Base-by-base conservation (phyloP, 2,113 vertebrate genomes). In the Odocoileus virginianus region DNA sequence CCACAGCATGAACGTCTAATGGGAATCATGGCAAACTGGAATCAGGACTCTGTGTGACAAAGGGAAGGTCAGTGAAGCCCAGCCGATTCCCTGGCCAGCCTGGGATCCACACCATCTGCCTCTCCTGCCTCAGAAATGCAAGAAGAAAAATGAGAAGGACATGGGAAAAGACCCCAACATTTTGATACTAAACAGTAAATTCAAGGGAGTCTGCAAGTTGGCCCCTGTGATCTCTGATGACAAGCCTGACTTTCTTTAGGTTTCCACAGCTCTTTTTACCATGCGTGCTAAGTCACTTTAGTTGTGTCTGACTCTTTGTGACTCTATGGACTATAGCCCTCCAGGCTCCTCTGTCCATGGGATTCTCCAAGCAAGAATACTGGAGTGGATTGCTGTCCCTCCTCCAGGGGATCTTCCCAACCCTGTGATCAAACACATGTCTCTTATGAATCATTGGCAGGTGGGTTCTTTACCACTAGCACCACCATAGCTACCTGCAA, bases 21-120 rank as follows among this genome's bases (percentile, higher is more conserved):
- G 54, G 89, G 87, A 96, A 96, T 67, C 90, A 91, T 28, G 40
- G 57, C 36, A 27, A 64, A 19, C 27, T 52, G 88, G 95, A 61
- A 45, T 88, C 47, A 40, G 64, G 50, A 58, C 57, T 64, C 79
- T 30, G 0, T 43, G 43, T 83, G 93, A 91, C 47, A 19, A 25
- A 87, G 71, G 57, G 55, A 52, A 87, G 95, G 61, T 85, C 74
- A 57, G 8, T 28, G 74, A 57, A 82, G 47, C 33, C 93, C 33
- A 30, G 28, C 50, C 9, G 2, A 7, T 58, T 87, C n/a, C 85
- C 17, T 90, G 91, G 47, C 43, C 87, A 92, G 58, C 61, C 21
- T 85, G 71, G 47, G 84, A 76, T 87, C n/a, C 50, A 36, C 15
- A 92, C 25, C 47, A 14, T 58, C 23, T 86, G 74, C 85, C 89